Base-by-base conservation (phyloP, 1,140 invertebrate species). In the Glossosoma conforme region DNA sequence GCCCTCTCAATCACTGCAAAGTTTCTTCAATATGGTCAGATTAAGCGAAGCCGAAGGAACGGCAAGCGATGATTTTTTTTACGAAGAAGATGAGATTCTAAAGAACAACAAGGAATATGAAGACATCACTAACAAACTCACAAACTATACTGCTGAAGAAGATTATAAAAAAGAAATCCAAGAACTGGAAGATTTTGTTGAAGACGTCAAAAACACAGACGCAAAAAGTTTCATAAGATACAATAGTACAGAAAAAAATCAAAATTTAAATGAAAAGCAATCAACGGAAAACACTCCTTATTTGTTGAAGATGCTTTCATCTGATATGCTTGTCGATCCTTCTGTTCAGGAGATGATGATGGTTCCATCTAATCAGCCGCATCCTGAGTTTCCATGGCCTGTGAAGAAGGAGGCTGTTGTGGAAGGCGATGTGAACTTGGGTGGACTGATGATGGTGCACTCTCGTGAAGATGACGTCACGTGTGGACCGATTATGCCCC, bases 371-470 rank as follows among this genome's bases (percentile, higher is more conserved):
- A 43, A 24, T 14, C 19, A 15, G 48, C 36, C 52, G 6, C 10
- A 38, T 15, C 11, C 37, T 0, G 52, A 46, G 1, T 47, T 68
- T 1, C 68, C 54, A 38, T 94, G 93, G 92, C 92, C 92, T 0
- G 79, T 91, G 2, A 93, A 94, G 60, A 80, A 84, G 42, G 87
- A 91, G 59, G 87, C 90, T 0, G 82, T 86, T 1, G 84, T 95
- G 2, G 86, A 91, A 62, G 93, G 92, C 0, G 84, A 94, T 56
- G 66, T 90, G 1, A 78, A 89, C 0, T 69, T 97, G 0, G 93
- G 93, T 2, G 93, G 90, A 0, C 72, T 96, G 2, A 95, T 96
- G 88, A 96, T 96, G 91, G 85, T 93, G 0, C 91, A 93, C 64
- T 89, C 91, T 59, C 69, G 91, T n/a, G 86, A 91, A 59, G 85